These are phyloP conservation scores for Myotis daubentonii DNA, from an alignment of 2,797 vertebrate species.

Conservation along the genomic window DNA sequence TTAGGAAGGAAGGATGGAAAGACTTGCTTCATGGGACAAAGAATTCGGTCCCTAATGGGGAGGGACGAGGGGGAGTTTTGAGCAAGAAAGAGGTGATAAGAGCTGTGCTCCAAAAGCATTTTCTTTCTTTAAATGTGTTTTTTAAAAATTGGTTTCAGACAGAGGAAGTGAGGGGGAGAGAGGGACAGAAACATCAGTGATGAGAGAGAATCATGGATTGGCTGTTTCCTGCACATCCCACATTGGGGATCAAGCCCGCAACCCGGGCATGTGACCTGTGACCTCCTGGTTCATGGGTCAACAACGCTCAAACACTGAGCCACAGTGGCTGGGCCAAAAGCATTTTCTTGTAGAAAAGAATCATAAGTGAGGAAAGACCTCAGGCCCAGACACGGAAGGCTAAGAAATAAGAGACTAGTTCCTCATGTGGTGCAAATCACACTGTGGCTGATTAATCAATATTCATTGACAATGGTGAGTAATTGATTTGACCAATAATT, in stretches of 20 bases:
- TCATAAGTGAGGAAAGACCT: not conserved
- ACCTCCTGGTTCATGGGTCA: too few species aligned
- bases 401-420: not conserved
- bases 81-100: not conserved
- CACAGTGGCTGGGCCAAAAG: not conserved
- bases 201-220: too few species aligned
- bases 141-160: too few species aligned
- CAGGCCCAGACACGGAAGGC: not conserved
- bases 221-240: too few species aligned
- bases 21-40: not conserved
- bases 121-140: not conserved
- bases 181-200: too few species aligned
- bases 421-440: not conserved
- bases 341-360: not conserved
- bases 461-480: not conserved
- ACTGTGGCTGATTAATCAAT: not conserved
- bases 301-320: too few species aligned
- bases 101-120: not conserved
- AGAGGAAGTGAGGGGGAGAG: too few species aligned
- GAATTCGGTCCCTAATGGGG: not conserved
- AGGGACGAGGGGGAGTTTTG: not conserved
- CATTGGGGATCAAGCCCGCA: too few species aligned
- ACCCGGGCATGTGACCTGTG: too few species aligned
- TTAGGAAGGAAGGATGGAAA: not conserved
- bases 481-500: slow-evolving; percentile 2